Base-by-base conservation (phyloP, 2,888 invertebrate species). In the Osmoderma eremita region DNA sequence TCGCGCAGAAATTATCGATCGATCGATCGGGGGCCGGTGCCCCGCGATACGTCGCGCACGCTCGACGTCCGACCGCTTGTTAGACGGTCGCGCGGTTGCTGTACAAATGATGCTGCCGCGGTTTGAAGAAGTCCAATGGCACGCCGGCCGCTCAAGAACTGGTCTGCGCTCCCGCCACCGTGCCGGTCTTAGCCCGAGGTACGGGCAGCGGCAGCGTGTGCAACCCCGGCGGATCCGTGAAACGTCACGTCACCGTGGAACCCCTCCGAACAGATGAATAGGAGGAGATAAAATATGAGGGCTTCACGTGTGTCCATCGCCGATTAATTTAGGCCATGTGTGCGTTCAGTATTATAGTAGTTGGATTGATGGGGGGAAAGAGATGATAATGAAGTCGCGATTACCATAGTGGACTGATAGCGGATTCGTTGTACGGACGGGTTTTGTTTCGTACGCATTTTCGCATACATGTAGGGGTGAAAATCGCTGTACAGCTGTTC, bases 111-210 rank as follows among this genome's bases (percentile, higher is more conserved):
- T 72, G 69, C 72, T 71, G 54, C 58, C 45, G 42, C 50, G 39
- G 69, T 69, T 67, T 67, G 72, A 63, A 70, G 68, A 69, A 69
- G 69, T 70, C 70, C 64, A 67, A 58, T 58, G 45, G 58, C 58
- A 58, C 65, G 70, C 67, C 68, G 38, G 30, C 30, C 36, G 72
- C 65, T 72, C 69, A 74, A 75, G 74, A 75, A 74, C 75, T 75
- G 74, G 75, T 74, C 75, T 58, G 45, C 72, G 73, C 75, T 75
- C 75, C 75, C 75, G 75, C 75, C 75, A 74, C 74, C 71, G 73
- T 74, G 65, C 45, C 30, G 30, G 30, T 30, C 30, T 30, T 30
- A 30, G 30, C 30, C 30, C 10, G 10, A 30, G 30, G 24, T 24
- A 24, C 24, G 24, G 30, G 6, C 30, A 30, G 30, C 30, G 30